Percentiles rank a stretch among this genome's conserved stretches.
Evolutionary conservation across 1,140 invertebrate genomes (phyloP).

Genomic region (Sarcophaga peregrina): DNA sequence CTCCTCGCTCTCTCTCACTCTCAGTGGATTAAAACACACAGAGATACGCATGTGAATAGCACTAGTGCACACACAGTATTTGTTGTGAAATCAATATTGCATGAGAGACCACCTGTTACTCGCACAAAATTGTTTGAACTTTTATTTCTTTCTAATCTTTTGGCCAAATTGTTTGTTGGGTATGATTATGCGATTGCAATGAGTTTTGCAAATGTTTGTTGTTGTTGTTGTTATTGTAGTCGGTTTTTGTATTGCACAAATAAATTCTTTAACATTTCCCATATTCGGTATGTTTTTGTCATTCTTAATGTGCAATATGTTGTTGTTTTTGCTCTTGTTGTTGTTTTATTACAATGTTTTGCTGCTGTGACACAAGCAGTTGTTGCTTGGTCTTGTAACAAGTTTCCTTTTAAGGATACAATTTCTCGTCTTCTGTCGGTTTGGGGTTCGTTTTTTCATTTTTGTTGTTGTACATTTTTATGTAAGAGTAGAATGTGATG

Average conservation of each 20-base stretch:
- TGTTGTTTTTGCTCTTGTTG: neutral
- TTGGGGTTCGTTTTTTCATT: neutral
- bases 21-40: neutral
- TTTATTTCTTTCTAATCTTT: neutral
- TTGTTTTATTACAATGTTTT: neutral
- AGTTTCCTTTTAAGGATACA: slow-evolving; percentile 39
- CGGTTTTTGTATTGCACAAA: slow-evolving; percentile 14
- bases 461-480: slow-evolving; percentile 16
- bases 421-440: slow-evolving; percentile 19
- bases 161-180: neutral
- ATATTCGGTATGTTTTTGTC: slow-evolving; percentile 39
- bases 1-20: neutral
- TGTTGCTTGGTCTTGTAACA: slow-evolving; percentile 33
- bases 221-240: neutral
- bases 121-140: neutral
- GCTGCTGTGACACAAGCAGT: neutral
- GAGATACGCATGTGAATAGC: neutral
- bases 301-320: slow-evolving; percentile 27
- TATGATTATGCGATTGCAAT: neutral
- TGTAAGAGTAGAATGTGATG: slow-evolving; percentile 36
- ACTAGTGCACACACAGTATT: neutral
- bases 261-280: slow-evolving; percentile 37
- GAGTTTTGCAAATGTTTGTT: neutral
- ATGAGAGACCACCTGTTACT: neutral
- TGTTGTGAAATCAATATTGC: neutral